Evolutionary conservation across 1,140 invertebrate genomes (phyloP), one percentile per base, ranked within the genome.

Genomic region (Alviniconcha marisindica): DNA sequence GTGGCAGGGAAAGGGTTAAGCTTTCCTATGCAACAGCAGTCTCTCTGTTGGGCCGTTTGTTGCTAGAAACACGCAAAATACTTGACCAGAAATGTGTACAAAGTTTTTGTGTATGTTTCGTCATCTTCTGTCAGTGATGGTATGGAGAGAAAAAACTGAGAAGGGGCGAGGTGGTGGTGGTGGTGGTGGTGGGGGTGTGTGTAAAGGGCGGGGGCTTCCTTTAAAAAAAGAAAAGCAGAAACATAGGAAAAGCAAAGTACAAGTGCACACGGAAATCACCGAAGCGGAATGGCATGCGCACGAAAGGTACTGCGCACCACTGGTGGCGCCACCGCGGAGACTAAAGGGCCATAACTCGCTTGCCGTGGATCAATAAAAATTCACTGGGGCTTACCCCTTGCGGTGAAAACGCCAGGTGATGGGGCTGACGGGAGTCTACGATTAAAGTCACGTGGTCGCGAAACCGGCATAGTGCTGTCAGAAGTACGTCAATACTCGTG

Each of bases 201-300:
- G 14, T n/a, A n/a, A 56, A 0, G 12, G 21, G 5, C 0, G 21
- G 0, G 18, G 44, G 7, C 18, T 48, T 5, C 44, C 5, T 48
- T 10, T 48, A 48, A 48, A 48, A 10, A 48, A 10, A 48, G 7
- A 48, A 5, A 48, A 10, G 5, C 44, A 48, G 7, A 48, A 5
- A 48, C 44, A 18, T 48, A 48, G 44, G n/a, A 48, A 18, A 5
- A 48, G 44, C 18, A 48, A 10, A 48, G 44, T 48, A 5, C 5
- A 48, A 5, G 44, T 48, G 44, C 44, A 48, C 44, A 48, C 44
- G 44, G 7, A 48, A 18, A 48, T 48, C 69, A 40, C 21, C 36
- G 33, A 71, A 71, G 69, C 69, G 69, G 12, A 71, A 71, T 40
- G 69, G 69, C 69, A 71, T 71, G 69, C 69, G 69, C 69, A 71